These are phyloP conservation scores for Hemithea aestivaria DNA, from an alignment of 2,888 invertebrate species.

Conservation along the genomic window DNA sequence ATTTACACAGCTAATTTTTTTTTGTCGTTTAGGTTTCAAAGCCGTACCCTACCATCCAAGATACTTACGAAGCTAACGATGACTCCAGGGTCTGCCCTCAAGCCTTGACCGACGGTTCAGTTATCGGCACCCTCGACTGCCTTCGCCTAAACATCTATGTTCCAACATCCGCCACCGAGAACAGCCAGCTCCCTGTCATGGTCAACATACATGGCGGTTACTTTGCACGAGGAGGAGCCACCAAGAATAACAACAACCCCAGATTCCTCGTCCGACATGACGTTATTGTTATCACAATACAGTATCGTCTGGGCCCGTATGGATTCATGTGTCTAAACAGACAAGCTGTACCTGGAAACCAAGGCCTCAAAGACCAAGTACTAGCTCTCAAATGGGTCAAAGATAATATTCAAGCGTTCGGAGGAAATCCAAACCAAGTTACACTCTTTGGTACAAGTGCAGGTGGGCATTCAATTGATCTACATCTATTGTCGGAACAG, in stretches of 20 bases:
- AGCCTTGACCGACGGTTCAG: conserved; percentile 20
- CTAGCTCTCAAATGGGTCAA: conserved; percentile 50
- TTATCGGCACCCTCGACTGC: conserved; percentile 41
- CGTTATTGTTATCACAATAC: conserved; percentile 46
- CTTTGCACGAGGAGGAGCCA: conserved; percentile 34
- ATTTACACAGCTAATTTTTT: too few relatives aligned
- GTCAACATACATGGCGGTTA: conserved; percentile 49
- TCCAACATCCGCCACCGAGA: conserved; percentile 34
- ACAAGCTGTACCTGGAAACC: conserved; percentile 49
- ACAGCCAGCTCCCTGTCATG: conserved; percentile 45
- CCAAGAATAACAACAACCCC: conserved; percentile 36
- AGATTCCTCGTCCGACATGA: conserved; percentile 45
- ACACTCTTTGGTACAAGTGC: conserved; percentile 50
- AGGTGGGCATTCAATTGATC: conserved; percentile 45
- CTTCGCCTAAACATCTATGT: conserved; percentile 46
- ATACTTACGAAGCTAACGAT: conserved; percentile 41
- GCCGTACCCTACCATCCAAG: conserved; percentile 35
- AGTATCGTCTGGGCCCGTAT: conserved; percentile 49
- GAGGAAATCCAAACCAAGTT: conserved; percentile 46
- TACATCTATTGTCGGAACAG: conserved; percentile 41
- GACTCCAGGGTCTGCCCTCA: conserved; percentile 51
- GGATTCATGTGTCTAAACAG: conserved; percentile 54
- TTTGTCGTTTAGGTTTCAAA: conserved; percentile 41
- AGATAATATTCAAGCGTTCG: conserved; percentile 48
- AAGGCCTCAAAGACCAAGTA: conserved; percentile 54